phyloP scores from a whole-genome alignment of 2,113 vertebrate species.

The Microcebus ravelobensis region DNA sequence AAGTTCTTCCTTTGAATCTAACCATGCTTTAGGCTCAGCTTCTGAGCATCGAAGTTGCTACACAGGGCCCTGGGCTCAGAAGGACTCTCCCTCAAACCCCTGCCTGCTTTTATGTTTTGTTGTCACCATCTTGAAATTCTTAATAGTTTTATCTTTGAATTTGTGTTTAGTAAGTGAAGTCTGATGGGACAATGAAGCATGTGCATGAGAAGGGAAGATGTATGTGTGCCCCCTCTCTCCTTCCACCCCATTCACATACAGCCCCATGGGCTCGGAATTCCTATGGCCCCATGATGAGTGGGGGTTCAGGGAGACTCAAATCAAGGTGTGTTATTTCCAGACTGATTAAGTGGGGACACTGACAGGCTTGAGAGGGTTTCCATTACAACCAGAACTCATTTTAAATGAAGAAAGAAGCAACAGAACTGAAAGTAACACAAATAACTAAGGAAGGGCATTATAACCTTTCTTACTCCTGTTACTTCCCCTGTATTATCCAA shows the following conservation, averaged over 20 bases:
- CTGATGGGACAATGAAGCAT: background rate
- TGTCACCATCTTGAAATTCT: background rate
- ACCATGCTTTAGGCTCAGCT: background rate
- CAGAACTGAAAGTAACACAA: background rate
- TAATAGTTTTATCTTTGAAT: background rate
- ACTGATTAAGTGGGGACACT: background rate
- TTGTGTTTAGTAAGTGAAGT: background rate
- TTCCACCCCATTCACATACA: background rate
- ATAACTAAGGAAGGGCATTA: background rate
- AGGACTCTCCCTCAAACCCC: background rate
- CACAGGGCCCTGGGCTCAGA: background rate
- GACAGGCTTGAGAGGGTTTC: background rate
- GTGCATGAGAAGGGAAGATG: background rate
- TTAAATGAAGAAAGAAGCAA: background rate
- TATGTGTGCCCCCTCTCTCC: accelerated
- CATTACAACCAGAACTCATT: background rate
- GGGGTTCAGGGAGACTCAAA: background rate
- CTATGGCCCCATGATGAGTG: background rate
- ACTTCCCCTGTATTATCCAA: background rate
- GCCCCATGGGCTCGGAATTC: background rate
- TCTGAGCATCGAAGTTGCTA: background rate
- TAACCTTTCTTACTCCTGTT: background rate
- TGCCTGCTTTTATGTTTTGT: background rate
- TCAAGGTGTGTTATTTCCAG: background rate
- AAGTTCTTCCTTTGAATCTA: background rate